Base-by-base conservation (phyloP, 2,888 invertebrate genomes). In the Tiliacea aurago region DNA sequence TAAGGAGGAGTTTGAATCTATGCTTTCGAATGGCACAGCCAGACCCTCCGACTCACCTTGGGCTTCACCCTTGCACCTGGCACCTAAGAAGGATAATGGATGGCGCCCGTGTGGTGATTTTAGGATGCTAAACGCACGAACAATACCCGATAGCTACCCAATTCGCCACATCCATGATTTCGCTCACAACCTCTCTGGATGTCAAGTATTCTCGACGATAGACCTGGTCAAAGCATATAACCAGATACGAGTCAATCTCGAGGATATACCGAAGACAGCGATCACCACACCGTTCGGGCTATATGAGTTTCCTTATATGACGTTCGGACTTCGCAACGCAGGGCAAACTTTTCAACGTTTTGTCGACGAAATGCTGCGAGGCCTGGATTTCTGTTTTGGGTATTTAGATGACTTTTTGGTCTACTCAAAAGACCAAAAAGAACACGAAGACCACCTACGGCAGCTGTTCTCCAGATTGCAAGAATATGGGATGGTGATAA, bases 371-470 rank as follows among this genome's bases (percentile, higher is more conserved):
- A 56, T 43, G 43, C 11, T 28, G 0, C 4, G 20, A 13, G 18
- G 28, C 4, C 37, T 58, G 1, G 67, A 68, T n/a, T 59, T 56
- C 9, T 45, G 45, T 20, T 56, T 4, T 4, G 18, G 20, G 0
- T 67, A 56, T 9, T 37, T 67, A 18, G 55, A 56, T 1, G 67
- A 56, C 11, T 66, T 66, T 20, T 55, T 55, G 28, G 55, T 66
- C n/a, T 55, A 6, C 20, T 59, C 58, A 13, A 37, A 37, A n/a
- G 37, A 37, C 33, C 20, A 37, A 20, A 13, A 37, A 37, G 7
- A 20, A 20, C 58, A 58, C 11, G 11, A 58, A 2, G 18, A 10
- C 10, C 56, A 56, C 5, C 28, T 56, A 28, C 56, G 56, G 2
- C 56, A 20, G 28, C 18, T 58, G 5, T 33, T 58, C 58, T 6